Evolutionary conservation across 2,113 vertebrate species (phyloP).

Genomic region (Myrmecobius fasciatus): DNA sequence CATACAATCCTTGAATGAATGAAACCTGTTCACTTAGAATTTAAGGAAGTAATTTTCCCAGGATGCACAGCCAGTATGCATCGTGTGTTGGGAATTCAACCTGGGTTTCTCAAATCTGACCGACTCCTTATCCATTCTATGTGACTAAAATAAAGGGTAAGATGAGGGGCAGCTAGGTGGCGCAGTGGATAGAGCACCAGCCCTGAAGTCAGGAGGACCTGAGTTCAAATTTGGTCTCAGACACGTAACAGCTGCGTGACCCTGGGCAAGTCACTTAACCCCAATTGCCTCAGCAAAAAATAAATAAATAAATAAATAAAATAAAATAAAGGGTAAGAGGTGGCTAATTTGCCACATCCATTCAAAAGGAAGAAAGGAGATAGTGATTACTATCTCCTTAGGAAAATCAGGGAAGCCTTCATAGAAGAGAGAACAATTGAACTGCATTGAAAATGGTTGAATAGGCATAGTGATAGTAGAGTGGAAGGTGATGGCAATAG

Average conservation of each 20-base stretch:
- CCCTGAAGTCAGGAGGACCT: too few species aligned
- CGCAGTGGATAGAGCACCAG: too few species aligned
- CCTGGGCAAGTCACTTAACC: too few species aligned
- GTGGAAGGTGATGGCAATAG: neutral
- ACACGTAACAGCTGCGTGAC: too few species aligned
- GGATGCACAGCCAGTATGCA: neutral
- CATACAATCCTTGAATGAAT: neutral
- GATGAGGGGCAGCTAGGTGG: too few species aligned
- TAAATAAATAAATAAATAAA: too few species aligned
- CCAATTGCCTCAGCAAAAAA: too few species aligned
- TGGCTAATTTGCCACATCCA: neutral
- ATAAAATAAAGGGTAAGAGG: too few species aligned
- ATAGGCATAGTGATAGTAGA: neutral
- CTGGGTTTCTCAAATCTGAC: neutral
- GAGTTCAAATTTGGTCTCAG: too few species aligned
- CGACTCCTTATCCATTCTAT: neutral
- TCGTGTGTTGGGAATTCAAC: neutral
- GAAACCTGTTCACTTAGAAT: too few species aligned
- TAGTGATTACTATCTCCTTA: neutral
- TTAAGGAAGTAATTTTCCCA: neutral
- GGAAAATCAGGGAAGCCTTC: neutral
- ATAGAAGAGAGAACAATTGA: neutral
- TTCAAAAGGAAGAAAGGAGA: neutral
- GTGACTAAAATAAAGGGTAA: too few species aligned
- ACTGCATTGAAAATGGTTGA: neutral